Percentiles rank a stretch among this genome's conserved stretches.
phyloP scores from a whole-genome alignment of 2,113 vertebrate genomes.

The Cyanoderma ruficeps region DNA sequence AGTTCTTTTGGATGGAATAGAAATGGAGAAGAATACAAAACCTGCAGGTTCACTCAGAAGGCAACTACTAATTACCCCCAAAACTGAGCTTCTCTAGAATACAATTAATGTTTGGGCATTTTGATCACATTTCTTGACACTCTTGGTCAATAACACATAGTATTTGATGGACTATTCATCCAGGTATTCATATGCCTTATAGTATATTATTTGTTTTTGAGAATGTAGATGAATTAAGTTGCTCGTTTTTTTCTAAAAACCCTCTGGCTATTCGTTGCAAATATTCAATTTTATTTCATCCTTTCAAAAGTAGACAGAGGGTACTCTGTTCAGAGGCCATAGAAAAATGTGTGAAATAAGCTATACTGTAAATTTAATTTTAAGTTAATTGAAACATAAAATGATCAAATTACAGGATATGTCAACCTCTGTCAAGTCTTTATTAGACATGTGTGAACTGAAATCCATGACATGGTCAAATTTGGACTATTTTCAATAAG shows the following conservation, averaged over 20 bases:
- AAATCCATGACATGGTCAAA: not conserved
- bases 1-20: not conserved
- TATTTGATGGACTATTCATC: not conserved
- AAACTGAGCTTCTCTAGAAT: not conserved
- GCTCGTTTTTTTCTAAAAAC: not conserved
- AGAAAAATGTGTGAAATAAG: not conserved
- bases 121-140: not conserved
- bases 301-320: not conserved
- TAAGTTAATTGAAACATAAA: slow-evolving; percentile 36
- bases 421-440: not conserved
- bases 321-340: not conserved
- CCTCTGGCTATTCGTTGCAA: not conserved
- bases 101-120: not conserved
- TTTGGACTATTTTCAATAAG: not conserved
- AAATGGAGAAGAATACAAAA: not conserved
- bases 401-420: not conserved
- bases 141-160: not conserved
- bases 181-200: not conserved
- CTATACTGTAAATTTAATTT: slow-evolving; percentile 1
- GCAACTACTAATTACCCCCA: not conserved
- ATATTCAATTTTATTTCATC: not conserved
- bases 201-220: not conserved
- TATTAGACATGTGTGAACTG: not conserved
- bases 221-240: not conserved
- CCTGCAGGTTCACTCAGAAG: not conserved